Percentiles rank a stretch among this genome's conserved stretches.
Evolutionary conservation across 2,797 vertebrate genomes (phyloP).

Genomic region (Danio kyathit): DNA sequence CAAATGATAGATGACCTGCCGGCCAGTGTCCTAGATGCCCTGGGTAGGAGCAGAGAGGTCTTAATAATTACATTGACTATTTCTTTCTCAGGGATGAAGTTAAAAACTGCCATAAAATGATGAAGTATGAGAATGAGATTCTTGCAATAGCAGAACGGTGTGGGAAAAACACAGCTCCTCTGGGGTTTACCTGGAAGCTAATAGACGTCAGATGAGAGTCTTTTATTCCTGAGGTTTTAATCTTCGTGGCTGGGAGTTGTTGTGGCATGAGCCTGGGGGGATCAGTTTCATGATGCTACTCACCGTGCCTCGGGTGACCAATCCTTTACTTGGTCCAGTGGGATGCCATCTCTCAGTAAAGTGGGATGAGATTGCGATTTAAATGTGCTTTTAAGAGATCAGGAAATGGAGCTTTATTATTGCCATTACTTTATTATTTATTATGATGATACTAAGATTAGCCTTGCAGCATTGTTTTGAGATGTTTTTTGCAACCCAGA

Average conservation of each 20-base stretch:
- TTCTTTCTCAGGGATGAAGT: slow-evolving; percentile 36
- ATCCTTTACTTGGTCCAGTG: neutral
- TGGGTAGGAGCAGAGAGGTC: neutral
- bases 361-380: neutral
- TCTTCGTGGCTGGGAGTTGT: neutral
- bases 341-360: neutral
- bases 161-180: slow-evolving; percentile 26
- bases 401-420: neutral
- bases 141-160: slow-evolving; percentile 14
- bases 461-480: too few relatives aligned
- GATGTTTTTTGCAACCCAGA: too few relatives aligned
- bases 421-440: neutral
- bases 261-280: neutral
- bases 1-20: slow-evolving; percentile 53
- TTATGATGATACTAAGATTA: too few relatives aligned
- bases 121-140: slow-evolving; percentile 37
- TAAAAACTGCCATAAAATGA: slow-evolving; percentile 15
- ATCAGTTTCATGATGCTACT: slow-evolving; percentile 9
- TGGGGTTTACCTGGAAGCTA: neutral
- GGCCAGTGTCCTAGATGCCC: slow-evolving; percentile 21
- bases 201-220: neutral
- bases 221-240: slow-evolving; percentile 36
- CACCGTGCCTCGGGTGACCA: neutral
- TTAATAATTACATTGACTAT: slow-evolving; percentile 35
- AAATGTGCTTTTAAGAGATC: neutral